Conservation (phyloP, 2,888 invertebrate genomes). For the Tetragonisca angustula region DNA sequence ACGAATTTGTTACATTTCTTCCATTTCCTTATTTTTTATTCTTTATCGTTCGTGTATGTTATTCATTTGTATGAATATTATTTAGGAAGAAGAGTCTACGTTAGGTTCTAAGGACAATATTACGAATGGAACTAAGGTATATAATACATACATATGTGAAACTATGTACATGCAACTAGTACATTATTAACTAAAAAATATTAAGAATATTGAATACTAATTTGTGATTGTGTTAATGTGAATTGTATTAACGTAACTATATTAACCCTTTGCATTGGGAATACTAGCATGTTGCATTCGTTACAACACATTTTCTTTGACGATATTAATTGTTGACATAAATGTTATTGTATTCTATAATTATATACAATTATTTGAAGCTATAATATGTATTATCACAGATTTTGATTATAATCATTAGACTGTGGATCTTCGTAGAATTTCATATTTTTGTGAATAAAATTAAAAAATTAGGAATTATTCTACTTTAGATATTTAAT, state of each 20-base stretch:
- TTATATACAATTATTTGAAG: too few relatives aligned
- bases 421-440: too few relatives aligned
- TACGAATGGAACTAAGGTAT: slow-evolving; percentile 53
- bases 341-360: too few relatives aligned
- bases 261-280: background rate
- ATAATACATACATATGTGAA: background rate
- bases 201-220: background rate
- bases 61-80: slow-evolving; percentile 44
- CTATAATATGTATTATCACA: too few relatives aligned
- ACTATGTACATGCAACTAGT: too few relatives aligned
- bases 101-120: slow-evolving; percentile 48
- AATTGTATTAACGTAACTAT: background rate
- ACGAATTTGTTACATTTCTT: slow-evolving; percentile 18
- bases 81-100: slow-evolving; percentile 57
- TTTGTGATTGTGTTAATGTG: background rate
- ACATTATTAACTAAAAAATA: background rate
- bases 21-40: slow-evolving; percentile 38
- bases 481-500: too few relatives aligned
- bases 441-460: too few relatives aligned
- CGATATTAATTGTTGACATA: too few relatives aligned
- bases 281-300: too few relatives aligned
- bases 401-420: too few relatives aligned
- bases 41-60: slow-evolving; percentile 31
- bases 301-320: too few relatives aligned
- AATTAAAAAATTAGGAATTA: too few relatives aligned